Percentiles rank a stretch among this genome's conserved stretches.
These are phyloP conservation scores for Muricea muricata DNA, from an alignment of 92 coral and sea anemone species.

Conservation along the genomic window DNA sequence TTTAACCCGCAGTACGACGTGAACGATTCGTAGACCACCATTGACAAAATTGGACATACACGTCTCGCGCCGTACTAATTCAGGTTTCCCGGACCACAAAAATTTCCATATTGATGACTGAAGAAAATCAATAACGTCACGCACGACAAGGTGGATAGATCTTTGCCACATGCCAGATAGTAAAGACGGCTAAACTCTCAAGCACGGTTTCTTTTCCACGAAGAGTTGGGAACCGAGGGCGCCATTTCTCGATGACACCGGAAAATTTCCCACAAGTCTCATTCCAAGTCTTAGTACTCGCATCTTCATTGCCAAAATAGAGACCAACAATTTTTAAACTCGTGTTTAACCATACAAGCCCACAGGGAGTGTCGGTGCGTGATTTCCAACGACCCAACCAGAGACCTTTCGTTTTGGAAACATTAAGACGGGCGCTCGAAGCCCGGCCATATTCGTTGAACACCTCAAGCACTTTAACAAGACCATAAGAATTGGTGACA, in stretches of 20 bases:
- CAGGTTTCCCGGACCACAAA: conserved; percentile 14
- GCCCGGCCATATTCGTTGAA: conserved; percentile 27
- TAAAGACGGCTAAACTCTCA: conserved; percentile 30
- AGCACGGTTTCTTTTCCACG: conserved; percentile 45
- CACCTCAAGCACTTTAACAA: conserved; percentile 1
- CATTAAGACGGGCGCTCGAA: conserved; percentile 22
- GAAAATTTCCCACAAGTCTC: neutral
- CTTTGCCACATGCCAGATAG: conserved; percentile 44
- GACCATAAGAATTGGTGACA: neutral
- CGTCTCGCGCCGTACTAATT: neutral
- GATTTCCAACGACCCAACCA: conserved; percentile 47
- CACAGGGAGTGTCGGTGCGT: neutral
- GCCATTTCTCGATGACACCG: conserved; percentile 33
- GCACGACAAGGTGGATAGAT: conserved; percentile 18
- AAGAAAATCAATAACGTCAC: neutral
- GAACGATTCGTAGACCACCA: neutral
- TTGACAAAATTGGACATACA: neutral
- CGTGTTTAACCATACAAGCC: neutral
- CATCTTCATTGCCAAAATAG: conserved; percentile 6
- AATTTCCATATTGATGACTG: conserved; percentile 1
- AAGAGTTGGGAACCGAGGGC: conserved; percentile 34
- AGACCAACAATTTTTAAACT: conserved; percentile 28
- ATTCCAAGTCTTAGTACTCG: neutral
- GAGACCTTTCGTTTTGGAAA: conserved; percentile 37
- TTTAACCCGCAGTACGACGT: neutral